These are phyloP conservation scores for Mormoops blainvillei DNA, from an alignment of 2,113 vertebrate genomes.

Conservation along the genomic window DNA sequence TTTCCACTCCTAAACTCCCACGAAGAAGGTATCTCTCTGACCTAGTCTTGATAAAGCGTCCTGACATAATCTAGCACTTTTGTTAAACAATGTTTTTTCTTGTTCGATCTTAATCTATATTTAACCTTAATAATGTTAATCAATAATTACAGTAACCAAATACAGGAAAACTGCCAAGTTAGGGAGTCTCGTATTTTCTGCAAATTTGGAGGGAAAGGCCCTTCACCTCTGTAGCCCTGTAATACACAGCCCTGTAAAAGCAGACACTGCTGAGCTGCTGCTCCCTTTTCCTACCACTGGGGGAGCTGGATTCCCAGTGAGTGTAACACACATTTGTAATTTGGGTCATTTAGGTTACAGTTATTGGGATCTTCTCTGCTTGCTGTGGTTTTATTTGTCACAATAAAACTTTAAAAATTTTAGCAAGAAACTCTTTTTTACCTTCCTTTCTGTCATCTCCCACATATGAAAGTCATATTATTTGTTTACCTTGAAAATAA, in stretches of 20 bases:
- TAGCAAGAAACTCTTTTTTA: background rate
- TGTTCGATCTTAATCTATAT: background rate
- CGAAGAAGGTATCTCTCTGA: background rate
- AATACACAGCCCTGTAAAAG: too few species aligned
- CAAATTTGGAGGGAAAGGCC: background rate
- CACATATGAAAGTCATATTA: background rate
- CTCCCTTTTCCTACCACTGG: background rate
- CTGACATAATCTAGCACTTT: background rate
- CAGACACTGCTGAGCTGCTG: too few species aligned
- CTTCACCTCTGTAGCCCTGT: background rate
- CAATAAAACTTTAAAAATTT: background rate
- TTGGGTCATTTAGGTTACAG: background rate
- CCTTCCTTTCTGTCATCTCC: background rate
- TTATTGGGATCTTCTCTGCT: background rate
- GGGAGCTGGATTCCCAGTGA: background rate
- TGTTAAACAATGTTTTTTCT: background rate
- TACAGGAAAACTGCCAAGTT: background rate
- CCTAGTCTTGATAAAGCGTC: background rate
- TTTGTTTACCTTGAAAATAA: conserved; percentile 12
- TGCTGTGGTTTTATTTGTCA: background rate
- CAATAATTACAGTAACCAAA: background rate
- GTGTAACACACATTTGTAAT: background rate
- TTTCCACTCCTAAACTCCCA: background rate
- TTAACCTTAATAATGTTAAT: background rate
- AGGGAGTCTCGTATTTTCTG: background rate